Base-by-base conservation (phyloP, 2,113 vertebrate genomes). In the Uropsilus gracilis region DNA sequence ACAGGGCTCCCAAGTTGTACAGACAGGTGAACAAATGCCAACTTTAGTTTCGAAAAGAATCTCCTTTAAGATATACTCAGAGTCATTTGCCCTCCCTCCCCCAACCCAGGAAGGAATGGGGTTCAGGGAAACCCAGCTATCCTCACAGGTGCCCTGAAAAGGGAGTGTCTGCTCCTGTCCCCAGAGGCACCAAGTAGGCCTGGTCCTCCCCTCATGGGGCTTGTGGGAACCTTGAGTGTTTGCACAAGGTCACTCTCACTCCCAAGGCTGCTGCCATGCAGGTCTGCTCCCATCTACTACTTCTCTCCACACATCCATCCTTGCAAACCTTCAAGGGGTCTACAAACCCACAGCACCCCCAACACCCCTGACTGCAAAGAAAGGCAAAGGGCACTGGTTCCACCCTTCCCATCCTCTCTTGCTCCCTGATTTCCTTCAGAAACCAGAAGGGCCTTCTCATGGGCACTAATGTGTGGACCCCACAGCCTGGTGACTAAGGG, bases 161-260 rank as follows among this genome's bases (percentile, higher is more conserved):
- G 11, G 30, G 32, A 8, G 18, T 34, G 0, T 57, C 57, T 30
- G 57, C 18, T 30, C 50, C n/a, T 28, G 30, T 12, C 46, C 50
- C n/a, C 85, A 61, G 10, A 2, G 28, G 63, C 28, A 1, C 11
- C 10, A 6, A 46, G 9, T 8, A 8, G 3, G 14, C 22, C 2
- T 10, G 42, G n/a, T n/a, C n/a, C n/a, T n/a, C 10, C 8, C 37
- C 68, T 26, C n/a, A 20, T n/a, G 6, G 12, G 77, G 44, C 46
- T 24, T 11, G 8, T 16, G 20, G 83, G 12, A 6, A 57, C 26
- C 32, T 13, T n/a, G 32, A 17, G 42, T 7, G 22, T 11, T 44
- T 3, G 1, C 12, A 24, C 9, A 1, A 32, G 8, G n/a, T 6
- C 4, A 18, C 28, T 78, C 72, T 8, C 2, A 18, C 2, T 8